Percentiles rank a stretch among this genome's conserved stretches.
Conservation (phyloP, 2,113 vertebrate species). For the Mus musculus region GRCm39 chrX:56509501-56510000, state of each 20-base stretch:
- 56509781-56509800: background rate
- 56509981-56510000: background rate
- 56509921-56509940: background rate
- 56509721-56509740: slow-evolving; percentile 95
- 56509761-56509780: slow-evolving; percentile 96
- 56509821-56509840: background rate
- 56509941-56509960: background rate
- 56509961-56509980: background rate
- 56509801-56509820: background rate
- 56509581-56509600: slow-evolving; percentile 33
- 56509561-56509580: background rate
- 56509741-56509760: slow-evolving; percentile 97
- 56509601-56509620: slow-evolving; percentile 88
- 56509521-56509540: background rate
- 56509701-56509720: slow-evolving; percentile 94
- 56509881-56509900: background rate
- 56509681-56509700: slow-evolving; percentile 92
- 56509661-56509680: slow-evolving; percentile 92
- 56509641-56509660: slow-evolving; percentile 89
- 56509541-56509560: slow-evolving; percentile 13
- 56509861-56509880: background rate
- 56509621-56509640: slow-evolving; percentile 88
- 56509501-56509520: background rate
- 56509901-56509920: background rate
- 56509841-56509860: background rate